Percentiles rank a stretch among this genome's conserved stretches.
These are phyloP conservation scores for Sinonovacula constricta DNA, from an alignment of 1,140 invertebrate species.

Conservation along the genomic window DNA sequence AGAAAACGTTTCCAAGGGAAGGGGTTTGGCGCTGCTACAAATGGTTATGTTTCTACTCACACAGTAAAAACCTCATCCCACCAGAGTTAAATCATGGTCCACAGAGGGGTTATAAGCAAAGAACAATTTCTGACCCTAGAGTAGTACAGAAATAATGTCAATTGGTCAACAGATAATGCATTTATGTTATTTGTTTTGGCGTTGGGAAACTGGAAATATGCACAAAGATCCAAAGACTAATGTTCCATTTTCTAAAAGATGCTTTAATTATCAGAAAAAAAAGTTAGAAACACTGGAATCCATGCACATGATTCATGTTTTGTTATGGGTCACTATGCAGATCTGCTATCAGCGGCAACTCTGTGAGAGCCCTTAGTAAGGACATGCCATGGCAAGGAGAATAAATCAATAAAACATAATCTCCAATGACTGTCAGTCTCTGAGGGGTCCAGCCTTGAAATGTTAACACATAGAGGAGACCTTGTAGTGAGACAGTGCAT, in stretches of 20 bases:
- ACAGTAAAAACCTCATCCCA: slow-evolving; percentile 18
- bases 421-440: background rate
- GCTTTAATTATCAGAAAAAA: background rate
- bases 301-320: slow-evolving; percentile 49
- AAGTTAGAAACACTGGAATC: background rate
- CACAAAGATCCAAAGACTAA: background rate
- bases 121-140: background rate
- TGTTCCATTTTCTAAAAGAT: background rate
- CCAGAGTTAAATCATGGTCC: background rate
- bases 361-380: background rate
- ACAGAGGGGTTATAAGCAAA: background rate
- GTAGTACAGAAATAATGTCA: background rate
- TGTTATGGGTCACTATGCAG: background rate
- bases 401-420: slow-evolving; percentile 43
- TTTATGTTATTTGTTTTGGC: background rate
- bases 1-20: slow-evolving; percentile 38
- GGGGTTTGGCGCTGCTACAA: slow-evolving; percentile 39
- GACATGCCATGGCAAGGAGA: slow-evolving; percentile 3
- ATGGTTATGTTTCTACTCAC: slow-evolving; percentile 47
- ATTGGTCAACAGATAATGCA: background rate
- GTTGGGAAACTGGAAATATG: background rate
- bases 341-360: background rate
- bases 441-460: background rate
- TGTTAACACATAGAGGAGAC: background rate
- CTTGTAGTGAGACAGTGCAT: too few relatives aligned